Evolutionary conservation across 2,113 vertebrate species (phyloP).

Genomic region (Cynocephalus volans): DNA sequence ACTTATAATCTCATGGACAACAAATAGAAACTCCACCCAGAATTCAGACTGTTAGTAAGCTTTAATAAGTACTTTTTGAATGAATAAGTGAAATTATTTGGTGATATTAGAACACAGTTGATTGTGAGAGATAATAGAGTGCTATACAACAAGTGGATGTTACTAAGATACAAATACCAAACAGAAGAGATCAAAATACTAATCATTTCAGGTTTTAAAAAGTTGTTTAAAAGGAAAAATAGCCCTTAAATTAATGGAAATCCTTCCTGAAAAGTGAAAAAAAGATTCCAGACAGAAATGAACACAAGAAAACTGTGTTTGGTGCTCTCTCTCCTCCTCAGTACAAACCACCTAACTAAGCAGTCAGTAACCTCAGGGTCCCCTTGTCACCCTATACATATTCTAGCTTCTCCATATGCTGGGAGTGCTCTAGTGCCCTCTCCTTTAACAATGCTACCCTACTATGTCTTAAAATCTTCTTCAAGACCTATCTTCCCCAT

Average conservation of each 20-base stretch:
- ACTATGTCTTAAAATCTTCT: not conserved
- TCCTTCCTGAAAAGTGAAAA: not conserved
- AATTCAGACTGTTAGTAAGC: not conserved
- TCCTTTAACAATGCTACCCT: not conserved
- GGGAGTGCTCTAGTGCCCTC: not conserved
- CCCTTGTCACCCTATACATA: not conserved
- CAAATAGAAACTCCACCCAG: not conserved
- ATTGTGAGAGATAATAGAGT: not conserved
- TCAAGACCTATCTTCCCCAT: not conserved
- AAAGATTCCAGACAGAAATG: not conserved
- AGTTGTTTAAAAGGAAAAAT: not conserved
- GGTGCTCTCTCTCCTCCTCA: not conserved
- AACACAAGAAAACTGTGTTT: not conserved
- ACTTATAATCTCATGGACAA: constrained; percentile 13
- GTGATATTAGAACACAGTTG: not conserved
- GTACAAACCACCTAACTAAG: not conserved
- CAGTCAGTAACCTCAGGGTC: not conserved
- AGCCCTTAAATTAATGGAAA: constrained; percentile 31
- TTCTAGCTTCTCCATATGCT: not conserved
- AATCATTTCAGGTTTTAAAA: constrained; percentile 37
- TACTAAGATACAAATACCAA: constrained; percentile 48
- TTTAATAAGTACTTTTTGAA: not conserved
- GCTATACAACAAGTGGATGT: not conserved
- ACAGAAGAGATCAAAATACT: constrained; percentile 29
- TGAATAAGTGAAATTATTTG: constrained; percentile 25